Evolutionary conservation across 2,797 vertebrate genomes (phyloP), one percentile per base, ranked within the genome.

Genomic region (Propithecus perrieri): DNA sequence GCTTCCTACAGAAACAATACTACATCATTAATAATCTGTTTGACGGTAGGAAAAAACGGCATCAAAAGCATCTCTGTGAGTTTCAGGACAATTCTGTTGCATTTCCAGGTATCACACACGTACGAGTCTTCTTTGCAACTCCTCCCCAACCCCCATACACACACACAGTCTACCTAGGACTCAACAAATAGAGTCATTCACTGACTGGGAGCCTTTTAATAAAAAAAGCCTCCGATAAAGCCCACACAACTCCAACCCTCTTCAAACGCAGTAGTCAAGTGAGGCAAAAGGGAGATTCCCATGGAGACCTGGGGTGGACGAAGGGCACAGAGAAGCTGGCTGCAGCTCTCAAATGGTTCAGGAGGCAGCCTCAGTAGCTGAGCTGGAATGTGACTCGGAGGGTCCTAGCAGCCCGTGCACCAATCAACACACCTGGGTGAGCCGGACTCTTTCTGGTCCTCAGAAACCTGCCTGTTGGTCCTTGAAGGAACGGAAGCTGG

Each of bases 1-100:
- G 41, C 79, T 88, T 89, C 43, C 50, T 74, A 87, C 26, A 90
- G 61, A 94, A 93, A 89, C 24, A 87, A 61, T 38, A 41, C 13
- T n/a, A 41, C 11, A 30, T 79, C 65, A 65, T 50, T 59, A 85
- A 83, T 13, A 75, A 87, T 69, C 33, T 71, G 28, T 87, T 69
- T 65, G 65, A 86, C 9, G 50, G 9, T 38, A 55, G 53, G 35
- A 76, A 61, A 79, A 53, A 74, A 85, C 79, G 22, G 33, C 48
- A 69, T 13, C 20, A 72, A 81, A 71, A 88, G 35, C 35, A 48
- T 7, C 57, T 79, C 3, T 7, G 7, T 13, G 9, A 55, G 59
- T 50, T 80, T 95, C 67, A 46, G 26, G 33, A n/a, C 30, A n/a
- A 69, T 61, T 93, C 63, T 18, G 11, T 46, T 89, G 69, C 43